phyloP scores from a whole-genome alignment of 35 echinoderm and acorn worm species.

The Lytechinus pictus region DNA sequence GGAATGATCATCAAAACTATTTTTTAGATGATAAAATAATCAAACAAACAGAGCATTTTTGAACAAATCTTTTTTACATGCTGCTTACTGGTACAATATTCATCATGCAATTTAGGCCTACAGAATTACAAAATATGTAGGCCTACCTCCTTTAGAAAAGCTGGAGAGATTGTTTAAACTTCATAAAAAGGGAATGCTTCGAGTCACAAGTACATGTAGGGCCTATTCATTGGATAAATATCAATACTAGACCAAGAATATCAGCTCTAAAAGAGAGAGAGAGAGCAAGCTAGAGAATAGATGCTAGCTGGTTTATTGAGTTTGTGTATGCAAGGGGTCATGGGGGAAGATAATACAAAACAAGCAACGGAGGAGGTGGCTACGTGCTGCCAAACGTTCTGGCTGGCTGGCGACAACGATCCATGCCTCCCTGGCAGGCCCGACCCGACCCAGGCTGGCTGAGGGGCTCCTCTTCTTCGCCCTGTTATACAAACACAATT shows the following conservation, averaged over 20 bases:
- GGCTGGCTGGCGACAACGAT: not conserved
- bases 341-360: not conserved
- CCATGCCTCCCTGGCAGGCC: not conserved
- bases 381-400: not conserved
- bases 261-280: not conserved
- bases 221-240: not conserved
- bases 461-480: not conserved
- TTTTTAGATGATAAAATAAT: not conserved
- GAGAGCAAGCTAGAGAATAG: not conserved
- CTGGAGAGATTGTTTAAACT: not conserved
- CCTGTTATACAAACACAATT: not conserved
- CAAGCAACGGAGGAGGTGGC: not conserved
- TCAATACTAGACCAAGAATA: not conserved
- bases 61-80: not conserved
- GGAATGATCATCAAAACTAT: not conserved
- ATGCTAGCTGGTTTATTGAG: constrained; percentile 3
- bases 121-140: too few relatives aligned
- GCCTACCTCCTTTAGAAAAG: not conserved
- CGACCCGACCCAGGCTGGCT: not conserved
- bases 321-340: not conserved
- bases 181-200: not conserved
- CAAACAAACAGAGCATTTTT: not conserved
- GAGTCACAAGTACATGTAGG: not conserved
- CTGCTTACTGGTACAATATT: not conserved
- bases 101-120: not conserved